A percentile compares a stretch with the other conserved stretches of the same genome.
Evolutionary conservation across 2,113 vertebrate species (phyloP).

Genomic region (Mormoops blainvillei): DNA sequence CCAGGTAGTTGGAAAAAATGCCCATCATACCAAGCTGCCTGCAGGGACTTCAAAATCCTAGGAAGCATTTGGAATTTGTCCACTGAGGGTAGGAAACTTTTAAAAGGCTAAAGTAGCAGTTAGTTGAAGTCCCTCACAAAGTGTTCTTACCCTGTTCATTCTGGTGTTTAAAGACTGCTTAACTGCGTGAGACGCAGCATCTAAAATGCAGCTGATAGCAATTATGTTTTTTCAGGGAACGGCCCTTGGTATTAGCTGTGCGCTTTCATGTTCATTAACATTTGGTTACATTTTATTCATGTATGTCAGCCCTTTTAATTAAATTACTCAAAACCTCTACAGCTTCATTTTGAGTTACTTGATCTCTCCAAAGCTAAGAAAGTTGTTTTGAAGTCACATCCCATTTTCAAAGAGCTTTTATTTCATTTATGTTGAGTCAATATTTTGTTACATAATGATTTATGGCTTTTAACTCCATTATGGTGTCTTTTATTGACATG

Average conservation of each 20-base stretch:
- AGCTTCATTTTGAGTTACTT: constrained; percentile 12
- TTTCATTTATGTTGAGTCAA: constrained; percentile 39
- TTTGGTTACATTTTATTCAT: constrained; percentile 14
- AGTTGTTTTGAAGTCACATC: constrained; percentile 5
- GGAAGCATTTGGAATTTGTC: neutral
- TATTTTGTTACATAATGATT: constrained; percentile 47
- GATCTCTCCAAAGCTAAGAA: neutral
- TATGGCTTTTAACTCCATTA: constrained; percentile 31
- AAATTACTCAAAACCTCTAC: neutral
- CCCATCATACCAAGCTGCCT: neutral
- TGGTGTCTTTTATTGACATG: constrained; percentile 42
- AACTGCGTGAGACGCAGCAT: neutral
- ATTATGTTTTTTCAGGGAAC: neutral
- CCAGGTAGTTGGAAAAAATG: neutral
- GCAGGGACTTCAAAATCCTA: neutral
- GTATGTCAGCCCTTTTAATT: neutral
- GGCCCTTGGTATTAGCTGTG: neutral
- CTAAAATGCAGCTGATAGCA: neutral
- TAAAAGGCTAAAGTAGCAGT: neutral
- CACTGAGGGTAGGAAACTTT: neutral
- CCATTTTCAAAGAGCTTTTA: constrained; percentile 20
- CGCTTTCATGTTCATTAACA: constrained; percentile 22
- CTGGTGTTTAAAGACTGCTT: neutral
- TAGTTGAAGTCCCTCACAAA: neutral
- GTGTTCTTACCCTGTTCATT: neutral